Percentiles rank a stretch among this genome's conserved stretches.
These are phyloP conservation scores for Aphrocallistes beatrix DNA, from an alignment of 37 sponge, comb jelly and placozoan genomes.

Conservation along the genomic window DNA sequence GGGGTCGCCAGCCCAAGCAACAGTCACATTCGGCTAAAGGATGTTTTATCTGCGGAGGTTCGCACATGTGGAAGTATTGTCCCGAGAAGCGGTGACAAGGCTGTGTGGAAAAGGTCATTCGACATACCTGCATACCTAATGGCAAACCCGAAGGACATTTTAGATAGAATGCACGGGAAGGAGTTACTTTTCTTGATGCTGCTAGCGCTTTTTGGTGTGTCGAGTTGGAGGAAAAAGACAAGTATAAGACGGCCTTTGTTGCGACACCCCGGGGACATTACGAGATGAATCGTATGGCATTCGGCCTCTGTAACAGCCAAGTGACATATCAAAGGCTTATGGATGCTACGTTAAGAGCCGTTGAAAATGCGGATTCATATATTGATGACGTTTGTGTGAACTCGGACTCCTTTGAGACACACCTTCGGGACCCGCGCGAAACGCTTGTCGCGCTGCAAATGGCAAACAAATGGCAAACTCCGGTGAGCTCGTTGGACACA, in stretches of 20 bases:
- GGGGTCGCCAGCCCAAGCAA: no score
- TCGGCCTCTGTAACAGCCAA: no score
- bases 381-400: not conserved
- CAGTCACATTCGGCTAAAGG: no score
- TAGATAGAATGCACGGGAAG: not conserved
- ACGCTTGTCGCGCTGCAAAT: not conserved
- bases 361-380: not conserved
- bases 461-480: not conserved
- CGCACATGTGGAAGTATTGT: no score
- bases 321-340: no score
- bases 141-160: not conserved
- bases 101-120: no score
- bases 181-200: not conserved
- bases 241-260: not conserved
- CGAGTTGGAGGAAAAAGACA: not conserved
- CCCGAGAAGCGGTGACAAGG: no score
- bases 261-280: no score
- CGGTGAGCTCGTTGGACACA: not conserved
- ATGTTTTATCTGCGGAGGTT: no score
- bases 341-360: not conserved
- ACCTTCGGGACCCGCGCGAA: not conserved
- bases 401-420: not conserved
- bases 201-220: not conserved
- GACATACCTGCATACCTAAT: no score
- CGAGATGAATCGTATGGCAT: no score